Percentiles rank a stretch among this genome's conserved stretches.
Evolutionary conservation across 2,888 invertebrate genomes (phyloP).

Genomic region (Hypsopygia costalis): DNA sequence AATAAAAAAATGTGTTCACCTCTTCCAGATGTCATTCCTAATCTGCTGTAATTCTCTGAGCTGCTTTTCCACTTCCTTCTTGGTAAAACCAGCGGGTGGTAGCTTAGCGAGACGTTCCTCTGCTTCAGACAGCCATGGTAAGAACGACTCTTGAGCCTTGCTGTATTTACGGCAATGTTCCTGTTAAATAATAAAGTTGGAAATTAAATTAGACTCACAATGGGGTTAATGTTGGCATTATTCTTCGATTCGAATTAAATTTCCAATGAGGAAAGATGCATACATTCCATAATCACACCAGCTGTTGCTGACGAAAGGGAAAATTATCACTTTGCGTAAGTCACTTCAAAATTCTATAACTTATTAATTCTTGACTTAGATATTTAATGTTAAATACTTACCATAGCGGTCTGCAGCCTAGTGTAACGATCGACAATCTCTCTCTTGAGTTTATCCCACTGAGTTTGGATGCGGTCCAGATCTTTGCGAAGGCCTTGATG

Average conservation of each 20-base stretch:
- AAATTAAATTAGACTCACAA: too few relatives aligned
- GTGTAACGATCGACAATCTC: conserved; percentile 93
- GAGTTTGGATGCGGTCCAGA: conserved; percentile 92
- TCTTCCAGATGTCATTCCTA: conserved; percentile 96
- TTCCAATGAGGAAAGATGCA: too few relatives aligned
- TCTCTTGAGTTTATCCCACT: conserved; percentile 95
- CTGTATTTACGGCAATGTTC: conserved; percentile 96
- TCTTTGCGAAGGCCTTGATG: conserved; percentile 79
- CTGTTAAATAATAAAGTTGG: conserved; percentile 30
- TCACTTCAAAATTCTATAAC: too few relatives aligned
- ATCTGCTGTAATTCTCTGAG: conserved; percentile 92
- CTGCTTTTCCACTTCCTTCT: conserved; percentile 92
- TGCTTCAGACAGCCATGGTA: conserved; percentile 93
- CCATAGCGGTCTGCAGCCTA: conserved; percentile 91
- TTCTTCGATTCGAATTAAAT: too few relatives aligned
- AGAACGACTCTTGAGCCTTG: conserved; percentile 90
- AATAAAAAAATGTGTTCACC: conserved; percentile 36
- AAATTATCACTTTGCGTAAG: too few relatives aligned
- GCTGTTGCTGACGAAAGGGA: too few relatives aligned
- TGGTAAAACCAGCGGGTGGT: conserved; percentile 89
- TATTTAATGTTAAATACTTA: too few relatives aligned
- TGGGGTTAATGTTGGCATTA: too few relatives aligned
- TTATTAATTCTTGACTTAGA: too few relatives aligned
- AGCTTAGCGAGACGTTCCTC: conserved; percentile 91
- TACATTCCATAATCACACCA: too few relatives aligned